Evolutionary conservation across 2,797 vertebrate species (phyloP).

Genomic region (Labroides dimidiatus): DNA sequence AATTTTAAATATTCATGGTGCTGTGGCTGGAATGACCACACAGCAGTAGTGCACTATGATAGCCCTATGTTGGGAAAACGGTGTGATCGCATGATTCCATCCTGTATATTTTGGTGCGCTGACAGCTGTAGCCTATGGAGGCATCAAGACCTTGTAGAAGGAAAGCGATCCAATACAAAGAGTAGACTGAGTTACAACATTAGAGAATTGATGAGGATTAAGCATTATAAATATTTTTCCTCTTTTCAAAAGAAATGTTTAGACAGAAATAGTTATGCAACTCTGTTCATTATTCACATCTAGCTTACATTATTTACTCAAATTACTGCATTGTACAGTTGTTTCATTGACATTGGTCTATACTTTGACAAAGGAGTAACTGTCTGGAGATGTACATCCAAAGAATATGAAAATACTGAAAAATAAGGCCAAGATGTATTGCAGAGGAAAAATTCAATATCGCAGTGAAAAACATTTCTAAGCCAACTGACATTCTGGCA

Average conservation of each 20-base stretch:
- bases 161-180: not conserved
- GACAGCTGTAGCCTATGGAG: conserved; percentile 8
- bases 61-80: conserved; percentile 8
- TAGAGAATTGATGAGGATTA: conserved; percentile 9
- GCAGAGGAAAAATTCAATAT: not conserved
- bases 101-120: not conserved
- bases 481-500: conserved; percentile 13
- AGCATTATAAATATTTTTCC: conserved; percentile 3
- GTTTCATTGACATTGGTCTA: conserved; percentile 12
- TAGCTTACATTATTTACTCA: conserved; percentile 8
- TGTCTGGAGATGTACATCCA: not conserved
- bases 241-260: not conserved
- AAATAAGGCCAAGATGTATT: not conserved
- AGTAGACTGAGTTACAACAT: conserved; percentile 10
- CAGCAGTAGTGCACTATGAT: conserved; percentile 11
- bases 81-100: conserved; percentile 4
- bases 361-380: not conserved
- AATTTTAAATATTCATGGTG: conserved; percentile 67
- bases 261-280: conserved; percentile 9
- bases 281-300: conserved; percentile 27
- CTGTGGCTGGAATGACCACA: conserved; percentile 34
- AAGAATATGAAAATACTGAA: conserved; percentile 1
- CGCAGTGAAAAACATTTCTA: conserved; percentile 30
- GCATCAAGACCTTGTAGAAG: not conserved
- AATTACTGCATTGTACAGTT: conserved; percentile 19